These are phyloP conservation scores for Drosophila dunni DNA, from an alignment of 1,140 invertebrate genomes.

Conservation along the genomic window DNA sequence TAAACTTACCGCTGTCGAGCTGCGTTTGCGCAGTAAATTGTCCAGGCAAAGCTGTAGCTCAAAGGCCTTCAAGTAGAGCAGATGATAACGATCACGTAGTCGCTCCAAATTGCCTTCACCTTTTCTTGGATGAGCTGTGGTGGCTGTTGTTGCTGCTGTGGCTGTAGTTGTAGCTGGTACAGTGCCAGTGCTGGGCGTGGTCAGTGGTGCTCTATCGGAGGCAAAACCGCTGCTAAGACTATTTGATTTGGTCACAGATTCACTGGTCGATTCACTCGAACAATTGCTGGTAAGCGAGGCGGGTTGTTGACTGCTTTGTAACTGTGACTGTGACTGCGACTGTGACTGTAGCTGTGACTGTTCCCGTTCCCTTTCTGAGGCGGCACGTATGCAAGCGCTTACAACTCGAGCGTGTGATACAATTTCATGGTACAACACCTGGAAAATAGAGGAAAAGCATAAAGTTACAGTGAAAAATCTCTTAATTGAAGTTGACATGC, in stretches of 20 bases:
- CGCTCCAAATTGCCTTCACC: slow-evolving; percentile 85
- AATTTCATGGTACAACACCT: slow-evolving; percentile 91
- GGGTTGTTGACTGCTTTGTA: slow-evolving; percentile 58
- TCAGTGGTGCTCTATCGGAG: slow-evolving; percentile 50
- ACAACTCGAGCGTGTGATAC: slow-evolving; percentile 90
- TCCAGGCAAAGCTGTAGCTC: slow-evolving; percentile 95
- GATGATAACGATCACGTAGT: slow-evolving; percentile 94
- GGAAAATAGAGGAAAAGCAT: slow-evolving; percentile 66
- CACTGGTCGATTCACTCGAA: slow-evolving; percentile 77
- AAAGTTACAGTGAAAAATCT: slow-evolving; percentile 36
- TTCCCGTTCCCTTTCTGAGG: slow-evolving; percentile 75
- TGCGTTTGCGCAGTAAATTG: slow-evolving; percentile 85
- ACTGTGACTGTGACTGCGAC: slow-evolving; percentile 47
- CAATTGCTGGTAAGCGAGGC: slow-evolving; percentile 76
- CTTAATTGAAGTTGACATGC: slow-evolving; percentile 31
- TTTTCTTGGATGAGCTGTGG: slow-evolving; percentile 52
- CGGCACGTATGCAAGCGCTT: slow-evolving; percentile 87
- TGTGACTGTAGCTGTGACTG: slow-evolving; percentile 54
- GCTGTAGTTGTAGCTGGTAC: not conserved
- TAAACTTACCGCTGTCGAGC: slow-evolving; percentile 75
- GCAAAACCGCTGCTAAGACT: slow-evolving; percentile 73
- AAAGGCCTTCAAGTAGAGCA: slow-evolving; percentile 92
- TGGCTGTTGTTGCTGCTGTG: slow-evolving; percentile 80
- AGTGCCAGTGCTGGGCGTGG: slow-evolving; percentile 18
- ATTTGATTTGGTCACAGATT: slow-evolving; percentile 67